phyloP scores from a whole-genome alignment of 2,113 vertebrate genomes.

The Opisthocomus hoazin region DNA sequence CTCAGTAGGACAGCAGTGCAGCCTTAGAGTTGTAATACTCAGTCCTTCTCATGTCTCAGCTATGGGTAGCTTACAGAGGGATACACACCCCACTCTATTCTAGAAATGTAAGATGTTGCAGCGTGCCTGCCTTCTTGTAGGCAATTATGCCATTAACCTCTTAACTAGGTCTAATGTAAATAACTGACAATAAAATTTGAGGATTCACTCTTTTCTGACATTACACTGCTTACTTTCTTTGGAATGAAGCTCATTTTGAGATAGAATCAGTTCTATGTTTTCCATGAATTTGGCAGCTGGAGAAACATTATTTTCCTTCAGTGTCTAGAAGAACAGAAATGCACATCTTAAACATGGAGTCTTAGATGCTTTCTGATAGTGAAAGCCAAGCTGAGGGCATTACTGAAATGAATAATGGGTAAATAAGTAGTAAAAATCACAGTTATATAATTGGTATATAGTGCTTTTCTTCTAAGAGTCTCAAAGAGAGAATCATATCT shows the following conservation, averaged over 20 bases:
- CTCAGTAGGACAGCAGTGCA: not conserved
- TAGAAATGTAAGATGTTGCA: not conserved
- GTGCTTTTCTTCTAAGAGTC: not conserved
- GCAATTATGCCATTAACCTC: not conserved
- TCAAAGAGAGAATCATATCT: not conserved
- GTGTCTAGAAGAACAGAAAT: not conserved
- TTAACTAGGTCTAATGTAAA: not conserved
- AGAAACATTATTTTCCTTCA: not conserved
- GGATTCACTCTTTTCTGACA: not conserved
- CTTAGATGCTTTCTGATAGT: not conserved
- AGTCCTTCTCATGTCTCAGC: not conserved
- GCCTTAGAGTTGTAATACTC: not conserved
- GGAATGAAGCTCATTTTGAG: not conserved
- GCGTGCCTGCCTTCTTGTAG: not conserved
- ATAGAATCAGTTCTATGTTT: not conserved
- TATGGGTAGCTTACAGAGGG: not conserved
- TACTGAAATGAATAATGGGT: not conserved
- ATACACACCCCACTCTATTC: not conserved
- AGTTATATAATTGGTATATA: not conserved
- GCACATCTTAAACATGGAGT: not conserved
- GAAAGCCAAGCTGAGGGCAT: not conserved
- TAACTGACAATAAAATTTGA: not conserved
- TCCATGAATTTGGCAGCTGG: not conserved
- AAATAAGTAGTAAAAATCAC: not conserved
- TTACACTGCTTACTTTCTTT: not conserved